Evolutionary conservation across 1,140 invertebrate genomes (phyloP), one percentile per base, ranked within the genome.

Genomic region (Euglossa dilemma): DNA sequence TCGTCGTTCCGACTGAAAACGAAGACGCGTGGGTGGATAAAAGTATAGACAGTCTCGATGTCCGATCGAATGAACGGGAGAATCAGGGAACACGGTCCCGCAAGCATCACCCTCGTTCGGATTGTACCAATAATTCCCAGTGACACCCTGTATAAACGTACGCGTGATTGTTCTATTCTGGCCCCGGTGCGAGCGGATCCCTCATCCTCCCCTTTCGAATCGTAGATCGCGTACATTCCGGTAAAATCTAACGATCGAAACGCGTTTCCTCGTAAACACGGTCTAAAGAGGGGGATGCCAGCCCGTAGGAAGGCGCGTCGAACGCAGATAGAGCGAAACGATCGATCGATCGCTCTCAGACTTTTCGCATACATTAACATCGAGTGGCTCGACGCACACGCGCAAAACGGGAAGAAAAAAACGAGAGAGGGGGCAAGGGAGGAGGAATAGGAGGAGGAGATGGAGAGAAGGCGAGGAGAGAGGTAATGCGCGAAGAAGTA

Each of bases 341-440:
- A 75, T 76, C 74, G 74, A 76, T 76, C 74, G 20, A 76, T 76
- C 59, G 63, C 54, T 52, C 67, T 61, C 67, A n/a, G 77, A 80
- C 50, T 66, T 76, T n/a, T 47, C 70, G 70, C 59, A 64, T 66
- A 52, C 23, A 28, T 81, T 66, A 57, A 66, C 79, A 56, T 64
- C 50, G 71, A 56, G 43, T 56, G 25, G 54, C 20, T 56, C 12
- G 23, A 67, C 28, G 59, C 59, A 18, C 25, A 36, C 36, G 36
- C 36, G 36, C 18, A 12, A 64, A 72, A 45, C 36, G 8, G 50
- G 23, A 59, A 57, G n/a, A 9, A 63, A 47, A n/a, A 79, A 25
- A 47, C 0, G 36, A 11, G n/a, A 20, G 3, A 28, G 28, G 4
- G 3, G 9, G 16, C 14, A 12, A 43, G 9, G 43, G 28, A 6